Evolutionary conservation across 1,140 invertebrate species (phyloP), one percentile per base, ranked within the genome.

Genomic region (Pomacea maculata): DNA sequence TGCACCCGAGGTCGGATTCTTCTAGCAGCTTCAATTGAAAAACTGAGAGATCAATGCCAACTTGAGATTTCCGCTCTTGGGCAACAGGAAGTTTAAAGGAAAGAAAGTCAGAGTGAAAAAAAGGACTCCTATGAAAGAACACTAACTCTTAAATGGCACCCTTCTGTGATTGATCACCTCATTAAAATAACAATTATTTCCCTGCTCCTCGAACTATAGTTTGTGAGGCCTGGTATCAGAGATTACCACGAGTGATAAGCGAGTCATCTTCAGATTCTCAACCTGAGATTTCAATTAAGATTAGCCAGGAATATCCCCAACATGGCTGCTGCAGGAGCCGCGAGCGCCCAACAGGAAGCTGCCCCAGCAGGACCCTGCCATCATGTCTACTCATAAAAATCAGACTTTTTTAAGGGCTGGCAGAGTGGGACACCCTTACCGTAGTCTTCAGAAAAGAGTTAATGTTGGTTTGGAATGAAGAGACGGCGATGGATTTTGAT

Each of bases 121-220:
- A 11, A 9, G 57, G 0, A 6, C 1, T 9, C 11, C 57, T 17
- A 61, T 61, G 1, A 61, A 61, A 61, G 57, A 61, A 61, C 57
- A 61, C 57, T 61, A 61, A 61, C 67, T 70, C 21, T 70, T 6
- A 70, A 70, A 1, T 70, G 67, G 67, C 67, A 25, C 67, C 29
- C 29, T 25, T 70, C 29, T 70, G 29, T 70, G 67, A 70, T 34
- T 25, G 67, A 70, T 70, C 21, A 12, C 21, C 67, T 70, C 67
- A 70, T 70, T 70, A 70, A 70, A 70, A 70, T 34, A 17, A 70
- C 67, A 70, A 70, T 70, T 34, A 70, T 70, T 70, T 21, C 67
- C 29, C 67, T 70, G 6, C 29, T 70, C 67, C 21, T 70, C 21
- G 12, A 25, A 70, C 29, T 70, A 70, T 25, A 70, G 9, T 70